These are phyloP conservation scores for Ephydatia muelleri DNA, from an alignment of 37 sponge, comb jelly and placozoan species.

Conservation along the genomic window DNA sequence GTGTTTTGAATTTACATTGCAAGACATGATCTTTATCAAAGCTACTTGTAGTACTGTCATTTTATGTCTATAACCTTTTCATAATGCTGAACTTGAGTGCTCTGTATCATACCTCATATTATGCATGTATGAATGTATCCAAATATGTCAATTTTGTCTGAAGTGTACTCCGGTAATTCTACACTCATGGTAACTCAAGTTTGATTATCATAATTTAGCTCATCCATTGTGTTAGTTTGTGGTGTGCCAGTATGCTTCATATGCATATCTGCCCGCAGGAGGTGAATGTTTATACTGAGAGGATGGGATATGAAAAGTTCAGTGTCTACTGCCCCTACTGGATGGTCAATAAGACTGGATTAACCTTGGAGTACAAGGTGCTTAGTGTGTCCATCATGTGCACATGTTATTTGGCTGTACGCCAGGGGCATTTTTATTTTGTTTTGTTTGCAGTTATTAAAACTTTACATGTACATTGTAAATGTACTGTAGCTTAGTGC, in stretches of 20 bases:
- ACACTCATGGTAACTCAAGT: background rate
- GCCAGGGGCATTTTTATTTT: too few species aligned
- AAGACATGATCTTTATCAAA: too few species aligned
- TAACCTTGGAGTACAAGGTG: slow-evolving; percentile 66
- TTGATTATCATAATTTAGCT: background rate
- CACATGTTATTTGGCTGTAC: background rate
- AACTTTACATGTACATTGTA: too few species aligned
- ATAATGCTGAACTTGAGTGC: too few species aligned
- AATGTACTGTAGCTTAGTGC: background rate
- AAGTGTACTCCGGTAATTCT: background rate
- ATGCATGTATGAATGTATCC: slow-evolving; percentile 5
- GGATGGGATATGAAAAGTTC: slow-evolving; percentile 52
- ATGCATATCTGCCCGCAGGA: slow-evolving; percentile 18
- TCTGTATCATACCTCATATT: background rate
- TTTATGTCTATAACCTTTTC: too few species aligned
- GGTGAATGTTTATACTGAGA: slow-evolving; percentile 42
- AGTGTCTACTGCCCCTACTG: slow-evolving; percentile 82
- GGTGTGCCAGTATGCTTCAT: background rate
- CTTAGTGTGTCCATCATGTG: background rate
- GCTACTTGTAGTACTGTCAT: too few species aligned
- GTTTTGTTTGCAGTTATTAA: too few species aligned
- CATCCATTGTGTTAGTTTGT: background rate
- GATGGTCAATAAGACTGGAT: slow-evolving; percentile 86
- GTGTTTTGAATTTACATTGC: too few species aligned
- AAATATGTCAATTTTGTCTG: background rate